A percentile compares a stretch with the other conserved stretches of the same genome.
Conservation (phyloP, 1,140 invertebrate species). For the Tenebrio molitor region DNA sequence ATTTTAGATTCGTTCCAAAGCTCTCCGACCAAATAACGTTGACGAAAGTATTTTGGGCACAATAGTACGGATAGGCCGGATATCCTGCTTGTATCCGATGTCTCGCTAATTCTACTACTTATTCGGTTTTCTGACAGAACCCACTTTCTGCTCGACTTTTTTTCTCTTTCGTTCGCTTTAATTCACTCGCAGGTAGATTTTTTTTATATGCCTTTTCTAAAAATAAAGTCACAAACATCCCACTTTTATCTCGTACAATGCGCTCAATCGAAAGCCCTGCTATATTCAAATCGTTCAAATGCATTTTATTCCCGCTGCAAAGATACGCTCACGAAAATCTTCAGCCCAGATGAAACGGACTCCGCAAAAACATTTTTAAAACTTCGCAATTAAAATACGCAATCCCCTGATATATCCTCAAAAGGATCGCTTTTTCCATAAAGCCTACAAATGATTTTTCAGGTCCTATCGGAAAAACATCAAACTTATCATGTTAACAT, state of each 20-base stretch:
- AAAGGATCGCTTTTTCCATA: slow-evolving; percentile 5
- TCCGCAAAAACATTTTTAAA: slow-evolving; percentile 6
- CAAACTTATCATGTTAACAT: too few relatives aligned
- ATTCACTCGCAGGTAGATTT: slow-evolving; percentile 11
- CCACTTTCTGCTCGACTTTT: slow-evolving; percentile 26
- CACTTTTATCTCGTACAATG: slow-evolving; percentile 28
- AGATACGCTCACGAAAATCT: slow-evolving; percentile 18
- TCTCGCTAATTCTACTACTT: slow-evolving; percentile 34
- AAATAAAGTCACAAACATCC: slow-evolving; percentile 23
- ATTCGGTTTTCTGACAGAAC: slow-evolving; percentile 35
- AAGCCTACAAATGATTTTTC: background rate
- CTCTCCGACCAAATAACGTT: slow-evolving; percentile 17
- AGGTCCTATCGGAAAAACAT: too few relatives aligned
- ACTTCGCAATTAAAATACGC: slow-evolving; percentile 21
- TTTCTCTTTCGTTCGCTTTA: slow-evolving; percentile 7
- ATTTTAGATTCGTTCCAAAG: slow-evolving; percentile 3
- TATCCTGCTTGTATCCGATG: slow-evolving; percentile 34
- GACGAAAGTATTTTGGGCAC: slow-evolving; percentile 32
- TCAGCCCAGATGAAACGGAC: slow-evolving; percentile 10
- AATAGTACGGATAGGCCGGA: slow-evolving; percentile 24
- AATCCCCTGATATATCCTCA: background rate
- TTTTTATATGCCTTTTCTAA: slow-evolving; percentile 17
- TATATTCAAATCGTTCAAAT: slow-evolving; percentile 28
- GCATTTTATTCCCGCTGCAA: slow-evolving; percentile 32
- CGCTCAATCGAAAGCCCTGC: slow-evolving; percentile 21